These are phyloP conservation scores for Clitarchus hookeri DNA, from an alignment of 2,888 invertebrate genomes.

Conservation along the genomic window DNA sequence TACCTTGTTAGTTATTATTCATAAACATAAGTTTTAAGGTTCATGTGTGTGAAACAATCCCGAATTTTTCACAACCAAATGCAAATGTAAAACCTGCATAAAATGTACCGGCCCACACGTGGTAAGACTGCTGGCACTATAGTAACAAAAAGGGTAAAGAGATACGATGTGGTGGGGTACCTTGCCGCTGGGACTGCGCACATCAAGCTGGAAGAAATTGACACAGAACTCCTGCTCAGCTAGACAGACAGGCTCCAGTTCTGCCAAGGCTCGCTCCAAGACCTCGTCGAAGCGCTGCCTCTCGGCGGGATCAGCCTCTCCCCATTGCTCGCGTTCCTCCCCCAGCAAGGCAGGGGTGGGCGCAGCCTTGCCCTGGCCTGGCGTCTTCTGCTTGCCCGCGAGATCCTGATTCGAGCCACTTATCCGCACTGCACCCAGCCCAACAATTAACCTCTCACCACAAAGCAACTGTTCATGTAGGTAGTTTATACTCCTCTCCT, in stretches of 20 bases:
- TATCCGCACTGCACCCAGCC: conserved; percentile 51
- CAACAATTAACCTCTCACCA: too few species aligned
- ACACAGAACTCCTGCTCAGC: conserved; percentile 96
- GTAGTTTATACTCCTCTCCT: too few species aligned
- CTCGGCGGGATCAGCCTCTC: conserved; percentile 65
- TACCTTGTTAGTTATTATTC: too few species aligned
- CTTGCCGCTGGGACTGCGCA: conserved; percentile 60
- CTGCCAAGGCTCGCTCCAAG: conserved; percentile 82
- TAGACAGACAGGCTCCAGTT: conserved; percentile 88
- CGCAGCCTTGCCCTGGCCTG: conserved; percentile 34
- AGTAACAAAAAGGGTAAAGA: too few species aligned
- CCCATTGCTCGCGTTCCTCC: conserved; percentile 67
- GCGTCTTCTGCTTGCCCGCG: conserved; percentile 51
- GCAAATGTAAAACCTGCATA: too few species aligned
- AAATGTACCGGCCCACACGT: too few species aligned
- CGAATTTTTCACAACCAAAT: too few species aligned
- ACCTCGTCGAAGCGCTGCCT: conserved; percentile 64
- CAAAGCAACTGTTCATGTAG: too few species aligned
- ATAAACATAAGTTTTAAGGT: too few species aligned
- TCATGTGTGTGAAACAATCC: too few species aligned
- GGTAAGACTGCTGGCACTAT: too few species aligned
- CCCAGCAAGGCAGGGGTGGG: conserved; percentile 54
- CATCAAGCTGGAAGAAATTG: conserved; percentile 85
- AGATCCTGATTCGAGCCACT: conserved; percentile 55
- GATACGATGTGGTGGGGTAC: conserved; percentile 40